Evolutionary conservation across 2,797 vertebrate genomes (phyloP).

Genomic region (Centroberyx gerrardi): DNA sequence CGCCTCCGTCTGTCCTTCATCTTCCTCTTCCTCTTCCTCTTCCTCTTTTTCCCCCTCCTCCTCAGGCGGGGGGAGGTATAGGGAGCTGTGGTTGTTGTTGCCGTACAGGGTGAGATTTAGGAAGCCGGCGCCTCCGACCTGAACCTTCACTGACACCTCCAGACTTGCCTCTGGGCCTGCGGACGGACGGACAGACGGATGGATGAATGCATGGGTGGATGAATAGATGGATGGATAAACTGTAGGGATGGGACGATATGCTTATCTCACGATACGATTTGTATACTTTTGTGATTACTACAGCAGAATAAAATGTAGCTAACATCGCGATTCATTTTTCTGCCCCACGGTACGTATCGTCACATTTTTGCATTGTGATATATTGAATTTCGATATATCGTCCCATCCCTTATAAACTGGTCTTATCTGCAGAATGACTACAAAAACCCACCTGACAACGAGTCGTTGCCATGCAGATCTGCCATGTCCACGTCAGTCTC

Average conservation of each 20-base stretch:
- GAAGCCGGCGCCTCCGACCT: constrained; percentile 18
- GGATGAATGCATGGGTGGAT: not conserved
- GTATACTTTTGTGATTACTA: too few relatives aligned
- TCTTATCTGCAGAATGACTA: too few relatives aligned
- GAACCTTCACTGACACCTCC: constrained; percentile 66
- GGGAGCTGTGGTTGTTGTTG: constrained; percentile 53
- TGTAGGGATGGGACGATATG: not conserved
- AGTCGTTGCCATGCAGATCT: constrained; percentile 51
- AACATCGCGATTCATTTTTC: too few relatives aligned
- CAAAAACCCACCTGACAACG: constrained; percentile 70
- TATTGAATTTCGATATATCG: too few relatives aligned
- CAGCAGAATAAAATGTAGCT: too few relatives aligned
- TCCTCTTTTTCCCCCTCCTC: constrained; percentile 25
- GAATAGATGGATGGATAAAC: not conserved
- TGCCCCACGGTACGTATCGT: too few relatives aligned
- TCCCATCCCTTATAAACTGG: too few relatives aligned
- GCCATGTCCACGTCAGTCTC: constrained; percentile 63
- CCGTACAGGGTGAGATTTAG: constrained; percentile 70
- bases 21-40: not conserved
- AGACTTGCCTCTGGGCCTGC: constrained; percentile 50
- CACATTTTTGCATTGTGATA: too few relatives aligned
- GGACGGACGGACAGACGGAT: constrained; percentile 5
- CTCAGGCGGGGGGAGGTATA: constrained; percentile 53
- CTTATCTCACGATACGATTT: too few relatives aligned
- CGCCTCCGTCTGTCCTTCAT: constrained; percentile 35